A percentile compares a stretch with the other conserved stretches of the same genome.
These are phyloP conservation scores for Catharus ustulatus DNA, from an alignment of 2,797 vertebrate species.

Conservation along the genomic window DNA sequence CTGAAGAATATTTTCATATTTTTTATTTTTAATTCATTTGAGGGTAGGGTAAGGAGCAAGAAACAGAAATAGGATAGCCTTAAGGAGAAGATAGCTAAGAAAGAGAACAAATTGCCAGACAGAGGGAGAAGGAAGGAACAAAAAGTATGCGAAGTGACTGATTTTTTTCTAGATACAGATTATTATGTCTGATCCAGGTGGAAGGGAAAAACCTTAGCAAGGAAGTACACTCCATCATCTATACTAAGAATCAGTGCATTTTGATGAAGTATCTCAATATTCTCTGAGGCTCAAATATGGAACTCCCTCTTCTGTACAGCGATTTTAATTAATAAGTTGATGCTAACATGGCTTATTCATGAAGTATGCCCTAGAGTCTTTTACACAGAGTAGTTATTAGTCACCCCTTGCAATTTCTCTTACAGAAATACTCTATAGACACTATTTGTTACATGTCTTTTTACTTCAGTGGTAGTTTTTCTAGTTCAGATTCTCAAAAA, in stretches of 20 bases:
- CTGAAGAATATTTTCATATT: not conserved
- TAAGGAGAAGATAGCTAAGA: not conserved
- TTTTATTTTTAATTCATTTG: not conserved
- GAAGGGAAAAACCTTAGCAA: not conserved
- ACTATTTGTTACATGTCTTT: not conserved
- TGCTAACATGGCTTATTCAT: not conserved
- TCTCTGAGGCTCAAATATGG: not conserved
- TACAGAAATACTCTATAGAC: not conserved
- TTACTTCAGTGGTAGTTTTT: not conserved
- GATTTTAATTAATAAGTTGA: not conserved
- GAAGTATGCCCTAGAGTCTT: not conserved
- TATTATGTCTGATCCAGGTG: not conserved
- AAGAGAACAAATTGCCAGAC: not conserved
- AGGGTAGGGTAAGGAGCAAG: fast-evolving
- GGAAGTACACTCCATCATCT: not conserved
- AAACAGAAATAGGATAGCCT: not conserved
- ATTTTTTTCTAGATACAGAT: not conserved
- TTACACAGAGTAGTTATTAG: not conserved
- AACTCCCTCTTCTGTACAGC: not conserved
- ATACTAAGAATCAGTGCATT: not conserved
- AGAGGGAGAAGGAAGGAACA: not conserved
- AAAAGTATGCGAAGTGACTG: not conserved
- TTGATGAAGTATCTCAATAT: not conserved
- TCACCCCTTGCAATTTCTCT: not conserved
- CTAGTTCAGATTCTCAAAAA: not conserved